Evolutionary conservation across 2,888 invertebrate genomes (phyloP).

Genomic region (Globia sparganii): DNA sequence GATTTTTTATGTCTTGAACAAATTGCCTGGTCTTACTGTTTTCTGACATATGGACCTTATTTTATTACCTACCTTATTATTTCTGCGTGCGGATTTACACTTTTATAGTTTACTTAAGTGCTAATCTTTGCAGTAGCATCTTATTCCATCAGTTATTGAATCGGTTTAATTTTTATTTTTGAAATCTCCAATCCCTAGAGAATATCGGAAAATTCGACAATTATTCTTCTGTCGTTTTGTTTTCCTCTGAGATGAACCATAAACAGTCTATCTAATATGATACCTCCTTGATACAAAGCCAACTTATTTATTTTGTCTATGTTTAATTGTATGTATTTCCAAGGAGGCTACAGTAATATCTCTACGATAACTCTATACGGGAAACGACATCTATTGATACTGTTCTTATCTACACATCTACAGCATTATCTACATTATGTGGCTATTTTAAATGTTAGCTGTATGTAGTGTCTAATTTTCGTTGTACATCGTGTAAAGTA

Average conservation of each 20-base stretch:
- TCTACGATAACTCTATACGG: conserved; percentile 50
- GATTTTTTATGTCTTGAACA: background rate
- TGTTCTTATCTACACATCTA: conserved; percentile 54
- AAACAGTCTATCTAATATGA: background rate
- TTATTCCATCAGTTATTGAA: conserved; percentile 14
- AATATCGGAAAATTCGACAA: background rate
- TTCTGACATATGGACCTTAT: background rate
- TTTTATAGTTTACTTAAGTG: background rate
- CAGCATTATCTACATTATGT: conserved; percentile 48
- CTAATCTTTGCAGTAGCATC: background rate
- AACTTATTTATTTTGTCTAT: conserved; percentile 32
- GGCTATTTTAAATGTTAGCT: conserved; percentile 42
- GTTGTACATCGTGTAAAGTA: conserved; percentile 87
- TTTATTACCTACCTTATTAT: conserved; percentile 7
- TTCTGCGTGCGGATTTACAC: background rate
- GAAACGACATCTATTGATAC: conserved; percentile 42
- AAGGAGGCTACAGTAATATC: conserved; percentile 50
- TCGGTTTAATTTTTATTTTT: background rate
- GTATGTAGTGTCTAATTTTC: conserved; percentile 69
- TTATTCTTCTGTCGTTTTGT: conserved; percentile 24
- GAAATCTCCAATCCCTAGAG: background rate
- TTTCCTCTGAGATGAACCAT: conserved; percentile 1
- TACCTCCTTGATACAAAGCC: conserved; percentile 18
- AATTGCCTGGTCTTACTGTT: background rate
- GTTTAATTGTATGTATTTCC: conserved; percentile 25